Percentiles rank a stretch among this genome's conserved stretches.
These are phyloP conservation scores for Recurvirostra avosetta DNA, from an alignment of 2,113 vertebrate genomes.

Conservation along the genomic window DNA sequence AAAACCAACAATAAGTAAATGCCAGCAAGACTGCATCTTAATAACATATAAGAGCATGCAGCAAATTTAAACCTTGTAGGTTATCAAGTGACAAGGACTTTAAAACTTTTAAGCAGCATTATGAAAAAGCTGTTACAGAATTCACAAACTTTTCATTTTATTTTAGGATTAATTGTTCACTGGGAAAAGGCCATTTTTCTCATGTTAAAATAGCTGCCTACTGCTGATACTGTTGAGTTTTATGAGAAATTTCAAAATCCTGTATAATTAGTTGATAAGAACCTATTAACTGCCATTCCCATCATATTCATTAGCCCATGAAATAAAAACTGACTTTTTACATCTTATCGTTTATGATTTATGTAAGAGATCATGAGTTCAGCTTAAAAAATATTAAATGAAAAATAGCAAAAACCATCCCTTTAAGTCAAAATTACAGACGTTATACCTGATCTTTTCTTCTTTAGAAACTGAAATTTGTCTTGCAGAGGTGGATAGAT, in stretches of 20 bases:
- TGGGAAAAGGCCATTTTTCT: conserved; percentile 3
- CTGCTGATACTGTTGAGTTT: background rate
- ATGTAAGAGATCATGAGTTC: background rate
- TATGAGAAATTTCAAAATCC: background rate
- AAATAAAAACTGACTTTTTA: background rate
- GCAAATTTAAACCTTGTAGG: background rate
- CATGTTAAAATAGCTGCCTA: background rate
- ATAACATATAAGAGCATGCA: background rate
- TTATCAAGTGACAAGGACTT: background rate
- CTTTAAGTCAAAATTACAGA: background rate
- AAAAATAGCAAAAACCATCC: background rate
- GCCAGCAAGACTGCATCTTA: background rate
- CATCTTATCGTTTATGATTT: background rate
- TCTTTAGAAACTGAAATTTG: background rate
- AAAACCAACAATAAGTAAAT: background rate
- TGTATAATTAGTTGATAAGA: background rate
- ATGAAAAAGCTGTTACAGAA: background rate
- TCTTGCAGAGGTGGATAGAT: background rate
- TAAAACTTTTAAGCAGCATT: background rate
- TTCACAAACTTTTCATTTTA: background rate
- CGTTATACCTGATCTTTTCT: background rate
- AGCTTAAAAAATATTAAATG: background rate
- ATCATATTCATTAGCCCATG: background rate
- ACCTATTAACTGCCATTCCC: background rate
- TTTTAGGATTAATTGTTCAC: conserved; percentile 4